A percentile compares a stretch with the other conserved stretches of the same genome.
Conservation (phyloP, 2,113 vertebrate species). For the Clarias batrachus region DNA sequence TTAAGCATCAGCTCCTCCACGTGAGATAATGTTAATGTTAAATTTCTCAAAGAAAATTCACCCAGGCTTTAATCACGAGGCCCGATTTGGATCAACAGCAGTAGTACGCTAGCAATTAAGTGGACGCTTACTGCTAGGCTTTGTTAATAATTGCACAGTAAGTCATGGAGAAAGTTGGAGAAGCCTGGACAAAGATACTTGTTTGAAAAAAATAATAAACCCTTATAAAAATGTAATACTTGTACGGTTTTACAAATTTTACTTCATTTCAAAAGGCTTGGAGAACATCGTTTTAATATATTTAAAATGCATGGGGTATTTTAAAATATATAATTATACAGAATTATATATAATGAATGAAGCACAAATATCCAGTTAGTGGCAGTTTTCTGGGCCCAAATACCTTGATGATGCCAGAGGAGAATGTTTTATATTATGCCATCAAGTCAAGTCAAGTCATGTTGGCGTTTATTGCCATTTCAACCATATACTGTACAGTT, state of each 20-base stretch:
- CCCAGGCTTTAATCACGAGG: constrained; percentile 8
- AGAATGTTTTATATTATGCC: no score
- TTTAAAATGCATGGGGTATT: not conserved
- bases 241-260: not conserved
- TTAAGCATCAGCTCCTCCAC: constrained; percentile 44
- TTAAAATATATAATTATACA: not conserved
- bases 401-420: no score
- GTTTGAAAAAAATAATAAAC: not conserved
- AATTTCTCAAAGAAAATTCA: constrained; percentile 17
- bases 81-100: not conserved
- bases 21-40: constrained; percentile 53
- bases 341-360: not conserved
- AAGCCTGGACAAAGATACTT: not conserved
- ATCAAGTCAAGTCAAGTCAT: no score
- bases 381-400: no score
- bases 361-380: not conserved
- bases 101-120: not conserved
- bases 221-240: not conserved
- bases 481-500: no score
- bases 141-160: constrained; percentile 16
- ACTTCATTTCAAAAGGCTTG: not conserved
- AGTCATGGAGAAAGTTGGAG: not conserved
- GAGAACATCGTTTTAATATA: not conserved
- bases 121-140: not conserved
- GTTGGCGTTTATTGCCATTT: no score